Base-by-base conservation (phyloP, 2,888 invertebrate genomes). In the Syrista parreyssii region DNA sequence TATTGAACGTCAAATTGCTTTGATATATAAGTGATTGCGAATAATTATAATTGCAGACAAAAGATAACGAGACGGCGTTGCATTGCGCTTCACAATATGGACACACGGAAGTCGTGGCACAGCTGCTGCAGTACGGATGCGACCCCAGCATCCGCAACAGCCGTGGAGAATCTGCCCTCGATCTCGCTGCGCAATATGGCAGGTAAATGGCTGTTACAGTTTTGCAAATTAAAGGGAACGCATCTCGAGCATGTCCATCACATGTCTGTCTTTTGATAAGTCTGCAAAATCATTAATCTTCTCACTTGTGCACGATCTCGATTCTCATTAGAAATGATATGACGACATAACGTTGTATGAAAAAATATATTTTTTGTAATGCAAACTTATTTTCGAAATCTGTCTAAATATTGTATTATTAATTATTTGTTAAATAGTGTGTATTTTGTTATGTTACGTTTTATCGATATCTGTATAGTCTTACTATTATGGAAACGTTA, bases 51-150 rank as follows among this genome's bases (percentile, higher is more conserved):
- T 92, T 92, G 72, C 92, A 96, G 97, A 97, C 97, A 76, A 95
- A 95, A 88, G 96, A 97, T 92, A 96, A 96, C 88, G 98, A 98
- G 92, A 98, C 98, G 73, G 97, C 98, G 15, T 93, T 98, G 85
- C 97, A 98, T 88, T 97, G 97, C 91, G 98, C 98, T 6, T 96
- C 98, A 36, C 97, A 98, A 91, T 98, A 97, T 92, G 98, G 98
- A 11, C 97, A 98, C 92, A 96, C 96, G 76, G 95, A 95, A 77
- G 97, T 98, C 74, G 96, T 98, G 76, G 94, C 95, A 73, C 94
- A 96, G 88, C 94, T 98, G 84, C 92, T 98, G 84, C 95, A 96
- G 86, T 95, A 96, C 88, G 96, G 96, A 81, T 98, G 98, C 86
- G 97, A 98, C 93, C 97, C 98, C 73, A 95, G 96, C 84, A 95